These are phyloP conservation scores for Venustaconcha ellipsiformis DNA, from an alignment of 1,140 invertebrate genomes.

Conservation along the genomic window DNA sequence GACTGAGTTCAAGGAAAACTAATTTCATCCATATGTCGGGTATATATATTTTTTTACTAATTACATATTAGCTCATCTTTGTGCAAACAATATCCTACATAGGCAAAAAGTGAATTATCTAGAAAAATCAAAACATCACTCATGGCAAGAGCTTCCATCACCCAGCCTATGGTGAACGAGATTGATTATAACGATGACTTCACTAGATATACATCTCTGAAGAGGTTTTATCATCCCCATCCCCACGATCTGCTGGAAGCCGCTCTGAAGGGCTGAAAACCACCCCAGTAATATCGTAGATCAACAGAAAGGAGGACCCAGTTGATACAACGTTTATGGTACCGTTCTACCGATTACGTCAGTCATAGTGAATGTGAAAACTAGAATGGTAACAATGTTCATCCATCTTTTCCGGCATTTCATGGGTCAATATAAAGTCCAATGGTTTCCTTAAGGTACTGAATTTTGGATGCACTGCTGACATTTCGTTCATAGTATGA, in stretches of 20 bases:
- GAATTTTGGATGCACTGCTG: slow-evolving; percentile 3
- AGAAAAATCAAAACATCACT: slow-evolving; percentile 18
- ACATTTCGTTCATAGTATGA: no score
- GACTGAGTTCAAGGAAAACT: background rate
- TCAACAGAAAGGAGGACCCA: slow-evolving; percentile 17
- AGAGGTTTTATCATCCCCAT: slow-evolving; percentile 12
- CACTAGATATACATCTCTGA: slow-evolving; percentile 15
- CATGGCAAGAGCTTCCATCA: slow-evolving; percentile 6
- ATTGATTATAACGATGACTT: slow-evolving; percentile 12
- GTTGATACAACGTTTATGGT: slow-evolving; percentile 4
- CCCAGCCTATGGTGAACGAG: slow-evolving; percentile 8
- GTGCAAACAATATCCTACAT: background rate
- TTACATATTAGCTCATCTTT: background rate
- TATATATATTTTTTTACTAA: background rate
- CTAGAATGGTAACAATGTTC: slow-evolving; percentile 5
- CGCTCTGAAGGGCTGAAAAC: slow-evolving; percentile 6
- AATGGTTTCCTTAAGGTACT: slow-evolving; percentile 14
- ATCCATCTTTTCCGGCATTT: slow-evolving; percentile 17
- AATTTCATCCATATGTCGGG: background rate
- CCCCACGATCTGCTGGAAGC: slow-evolving; percentile 12
- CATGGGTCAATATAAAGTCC: slow-evolving; percentile 3
- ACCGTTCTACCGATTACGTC: slow-evolving; percentile 2
- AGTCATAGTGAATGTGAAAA: slow-evolving; percentile 9
- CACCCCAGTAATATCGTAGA: background rate
- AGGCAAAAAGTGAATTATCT: background rate